Percentiles rank a stretch among this genome's conserved stretches.
Evolutionary conservation across 37 sponge, comb jelly and placozoan species (phyloP).

Genomic region (Ianthella basta): DNA sequence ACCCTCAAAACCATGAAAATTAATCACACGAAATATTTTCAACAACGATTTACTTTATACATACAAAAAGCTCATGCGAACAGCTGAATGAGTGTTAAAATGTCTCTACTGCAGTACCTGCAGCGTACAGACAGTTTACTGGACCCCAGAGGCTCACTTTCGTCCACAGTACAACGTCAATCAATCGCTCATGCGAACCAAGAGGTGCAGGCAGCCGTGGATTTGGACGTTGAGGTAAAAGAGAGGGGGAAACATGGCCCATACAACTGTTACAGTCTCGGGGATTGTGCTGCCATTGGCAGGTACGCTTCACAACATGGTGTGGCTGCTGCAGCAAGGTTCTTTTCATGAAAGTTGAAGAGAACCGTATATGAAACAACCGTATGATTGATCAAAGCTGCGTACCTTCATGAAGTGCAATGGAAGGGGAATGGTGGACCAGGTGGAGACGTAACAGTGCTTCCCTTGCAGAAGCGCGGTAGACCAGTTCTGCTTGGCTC

Average conservation of each 20-base stretch:
- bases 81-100: no score
- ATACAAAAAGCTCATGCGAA: no score
- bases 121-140: conserved; percentile 15
- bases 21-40: no score
- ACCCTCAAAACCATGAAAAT: no score
- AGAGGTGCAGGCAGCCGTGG: conserved; percentile 20
- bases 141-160: not conserved
- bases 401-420: conserved; percentile 24
- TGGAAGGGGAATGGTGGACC: not conserved
- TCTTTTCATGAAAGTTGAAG: conserved; percentile 25
- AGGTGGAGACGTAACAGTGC: not conserved
- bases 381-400: conserved; percentile 20
- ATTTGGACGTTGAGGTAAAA: no score
- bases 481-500: conserved; percentile 33
- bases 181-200: conserved; percentile 21
- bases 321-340: conserved; percentile 30
- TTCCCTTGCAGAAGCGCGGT: conserved; percentile 32
- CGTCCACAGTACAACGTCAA: not conserved
- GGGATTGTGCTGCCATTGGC: conserved; percentile 17
- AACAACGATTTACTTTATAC: no score
- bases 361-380: conserved; percentile 6
- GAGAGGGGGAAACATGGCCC: conserved; percentile 22
- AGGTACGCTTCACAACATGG: conserved; percentile 32
- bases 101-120: conserved; percentile 31
- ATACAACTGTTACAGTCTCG: conserved; percentile 13